Evolutionary conservation across 1,140 invertebrate genomes (phyloP), one percentile per base, ranked within the genome.

Genomic region (Mercenaria mercenaria): DNA sequence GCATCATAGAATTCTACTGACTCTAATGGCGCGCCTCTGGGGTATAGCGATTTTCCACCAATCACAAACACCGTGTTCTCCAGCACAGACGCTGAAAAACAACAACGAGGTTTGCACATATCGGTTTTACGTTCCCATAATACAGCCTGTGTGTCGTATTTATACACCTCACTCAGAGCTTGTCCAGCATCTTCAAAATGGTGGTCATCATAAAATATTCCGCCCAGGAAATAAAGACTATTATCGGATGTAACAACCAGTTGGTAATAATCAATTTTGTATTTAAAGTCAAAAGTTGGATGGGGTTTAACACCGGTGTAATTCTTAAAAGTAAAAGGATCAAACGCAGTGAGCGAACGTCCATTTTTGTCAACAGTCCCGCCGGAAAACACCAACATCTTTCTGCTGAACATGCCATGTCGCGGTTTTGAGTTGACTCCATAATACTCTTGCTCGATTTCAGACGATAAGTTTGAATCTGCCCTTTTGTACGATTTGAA

Each of bases 211-310:
- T 92, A 94, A 67, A 93, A 94, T 59, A 94, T 93, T 1, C 94
- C 94, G 56, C 94, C 94, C 43, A 95, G 34, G 29, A 94, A 93
- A 81, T 89, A 94, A 10, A 95, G 90, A 0, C 91, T 64, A 50
- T 90, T 93, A 26, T 93, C 79, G 11, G 90, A 56, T 13, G 88
- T 90, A 1, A 92, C 91, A 0, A 92, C 88, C 15, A 94, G 50
- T 56, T 91, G 79, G 74, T 90, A 94, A 84, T 89, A 91, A 59
- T 94, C 93, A 2, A 95, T 91, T 64, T 92, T 93, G 85, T 84
- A 94, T 47, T 94, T 93, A 77, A 93, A 93, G 88, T 95, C 94
- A 90, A 94, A 95, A 2, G 92, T 93, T 50, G 93, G 91, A 74
- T 95, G 92, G 20, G 91, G 94, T 64, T 93, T 89, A 4, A 94